Base-by-base conservation (phyloP, 2,113 vertebrate species). In the Perca schrenkii region DNA sequence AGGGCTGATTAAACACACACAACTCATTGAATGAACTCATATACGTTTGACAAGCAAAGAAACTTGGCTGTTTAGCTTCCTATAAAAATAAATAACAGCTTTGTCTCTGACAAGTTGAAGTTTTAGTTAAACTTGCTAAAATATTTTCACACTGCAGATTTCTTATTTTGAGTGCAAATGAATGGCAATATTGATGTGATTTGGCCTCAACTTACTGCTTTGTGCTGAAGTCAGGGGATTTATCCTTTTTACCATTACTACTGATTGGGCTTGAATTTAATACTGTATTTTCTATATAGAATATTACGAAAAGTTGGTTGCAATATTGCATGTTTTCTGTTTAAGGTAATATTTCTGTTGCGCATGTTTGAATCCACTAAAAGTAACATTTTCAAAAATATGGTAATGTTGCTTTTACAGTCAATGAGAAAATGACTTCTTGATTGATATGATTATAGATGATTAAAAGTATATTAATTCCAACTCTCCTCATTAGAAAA, bases 401-500 rank as follows among this genome's bases (percentile, higher is more conserved):
- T 12, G 10, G 43, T 11, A 28, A 49, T 17, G 15, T 66, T 49
- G 7, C 43, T 25, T 49, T 10, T 21, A 70, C 14, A 57, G n/a
- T 43, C 8, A 7, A 19, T 72, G 2, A 47, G 49, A 60, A 54
- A 65, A 47, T 10, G 2, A 64, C 16, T 31, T 57, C 22, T 56
- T 28, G 16, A 54, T 16, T 76, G 49, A 76, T 19, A 16, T 11
- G 19, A 50, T 22, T 31, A 22, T 11, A 22, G 5, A 15, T 57
- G 17, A 36, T n/a, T 47, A 16, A 21, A 6, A 47, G 2, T 6
- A n/a, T 22, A 15, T 52, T 34, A 64, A 43, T 13, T n/a, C 13
- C 5, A 11, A 36, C 71, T 74, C 46, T 16, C 34, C 13, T 74
- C 31, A 53, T 28, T 74, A 72, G 43, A 17, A 60, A 60, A 63